Conservation (phyloP, 2,113 vertebrate species). For the Regulus satrapa region DNA sequence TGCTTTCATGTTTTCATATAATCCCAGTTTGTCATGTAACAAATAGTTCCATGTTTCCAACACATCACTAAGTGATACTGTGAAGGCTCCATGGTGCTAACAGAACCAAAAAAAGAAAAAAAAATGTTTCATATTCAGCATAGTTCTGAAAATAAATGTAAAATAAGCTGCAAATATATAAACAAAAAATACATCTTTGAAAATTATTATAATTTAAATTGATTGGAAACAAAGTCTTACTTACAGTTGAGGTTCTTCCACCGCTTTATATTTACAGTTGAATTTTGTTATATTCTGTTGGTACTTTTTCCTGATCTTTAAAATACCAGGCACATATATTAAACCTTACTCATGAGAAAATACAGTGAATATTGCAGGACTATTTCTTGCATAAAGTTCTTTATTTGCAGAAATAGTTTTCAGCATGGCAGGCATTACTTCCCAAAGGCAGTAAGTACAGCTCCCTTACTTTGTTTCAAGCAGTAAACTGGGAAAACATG, state of each 20-base stretch:
- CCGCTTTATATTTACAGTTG: not conserved
- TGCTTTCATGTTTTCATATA: conserved; percentile 66
- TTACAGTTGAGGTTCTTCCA: not conserved
- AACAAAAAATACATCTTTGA: not conserved
- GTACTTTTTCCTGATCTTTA: not conserved
- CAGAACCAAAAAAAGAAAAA: not conserved
- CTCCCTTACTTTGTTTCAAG: not conserved
- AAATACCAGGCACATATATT: not conserved
- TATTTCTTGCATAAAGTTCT: not conserved
- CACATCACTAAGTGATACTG: conserved; percentile 85
- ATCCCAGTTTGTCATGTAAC: conserved; percentile 83
- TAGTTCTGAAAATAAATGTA: not conserved
- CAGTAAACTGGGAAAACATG: not conserved
- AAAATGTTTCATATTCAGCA: not conserved
- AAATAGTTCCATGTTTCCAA: conserved; percentile 87
- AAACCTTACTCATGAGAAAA: not conserved
- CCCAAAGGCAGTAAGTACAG: not conserved
- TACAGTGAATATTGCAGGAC: not conserved
- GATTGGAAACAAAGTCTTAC: not conserved
- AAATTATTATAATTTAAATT: not conserved
- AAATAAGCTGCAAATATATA: not conserved
- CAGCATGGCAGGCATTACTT: not conserved
- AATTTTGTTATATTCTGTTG: not conserved
- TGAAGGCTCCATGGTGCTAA: conserved; percentile 83
- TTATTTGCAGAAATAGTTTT: not conserved